Evolutionary conservation across 2,113 vertebrate genomes (phyloP), one percentile per base, ranked within the genome.

Genomic region (Rhinolophus sinicus): DNA sequence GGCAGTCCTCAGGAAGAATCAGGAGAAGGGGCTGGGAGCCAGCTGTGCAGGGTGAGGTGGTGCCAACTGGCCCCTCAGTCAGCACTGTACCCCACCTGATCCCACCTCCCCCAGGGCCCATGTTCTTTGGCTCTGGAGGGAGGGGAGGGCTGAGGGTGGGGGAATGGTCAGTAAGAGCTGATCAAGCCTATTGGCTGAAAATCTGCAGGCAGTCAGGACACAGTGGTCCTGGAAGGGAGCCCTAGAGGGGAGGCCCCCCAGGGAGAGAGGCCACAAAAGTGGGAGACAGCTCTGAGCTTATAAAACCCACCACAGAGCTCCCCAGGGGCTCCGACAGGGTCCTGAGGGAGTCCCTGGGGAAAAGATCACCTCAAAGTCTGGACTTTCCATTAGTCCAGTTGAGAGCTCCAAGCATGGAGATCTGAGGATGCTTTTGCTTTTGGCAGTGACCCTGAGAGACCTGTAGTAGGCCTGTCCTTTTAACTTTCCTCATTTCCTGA

Each of bases 391-490:
- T 38, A 16, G 13, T 73, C 8, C 22, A 5, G 33, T 11, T 33
- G 33, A 70, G n/a, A 18, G 13, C 35, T 35, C 50, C 0, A 2
- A 69, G 33, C 58, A 30, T 58, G 2, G 7, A 15, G 19, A 40
- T 0, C 35, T 1, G 8, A 56, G 62, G 44, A 35, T 16, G n/a
- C 21, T 11, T 58, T n/a, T 54, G 54, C 24, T 18, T 40, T 56
- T 10, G 11, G 47, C 35, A 15, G 22, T 47, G 14, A 21, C 62
- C 11, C 0, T 0, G 2, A 21, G 24, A 69, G 72, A 6, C 65
- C 16, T 0, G 0, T 0, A 6, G 11, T 1, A 75, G 52, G 44
- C 19, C 30, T 24, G n/a, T 22, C 26, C 18, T 19, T 33, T 9
- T 16, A 1, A 14, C 33, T 35, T 6, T 58, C 16, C 54, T 64